Base-by-base conservation (phyloP, 2,113 vertebrate species). In the Mustelus asterias region DNA sequence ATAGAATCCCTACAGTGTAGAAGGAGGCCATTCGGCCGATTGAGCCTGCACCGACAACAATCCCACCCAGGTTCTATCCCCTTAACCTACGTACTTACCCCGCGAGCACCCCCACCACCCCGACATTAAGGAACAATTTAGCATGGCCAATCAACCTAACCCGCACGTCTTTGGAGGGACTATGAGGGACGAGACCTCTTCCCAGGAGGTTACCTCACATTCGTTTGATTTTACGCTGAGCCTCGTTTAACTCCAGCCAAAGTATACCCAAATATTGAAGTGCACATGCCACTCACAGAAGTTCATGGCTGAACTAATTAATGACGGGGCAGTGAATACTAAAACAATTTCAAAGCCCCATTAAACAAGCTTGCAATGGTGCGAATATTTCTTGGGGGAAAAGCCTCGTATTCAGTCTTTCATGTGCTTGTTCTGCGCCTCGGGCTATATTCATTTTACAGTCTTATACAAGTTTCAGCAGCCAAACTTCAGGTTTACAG, bases 381-480 rank as follows among this genome's bases (percentile, higher is more conserved):
- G 13, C 29, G 60, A 58, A 33, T 90, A 65, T 37, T 93, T 93
- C 89, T 65, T 20, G 63, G 60, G 65, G 37, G 4, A 90, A 90
- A 93, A 65, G 16, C 89, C 7, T 22, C 7, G 11, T n/a, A 20
- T 67, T 93, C n/a, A 22, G 33, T 65, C 60, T 93, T 93, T 93
- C 89, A 93, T 93, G 33, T 67, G 11, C 89, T 65, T 18, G 6
- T 93, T 24, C n/a, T 37, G 6, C 20, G 37, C 89, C 89, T 93
- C 89, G 37, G 89, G 89, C 60, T 3, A 37, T 65, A 93, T 93
- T 93, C n/a, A 37, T 93, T 37, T 83, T 67, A n/a, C 89, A 65
- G 89, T 37, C 89, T 22, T 37, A n/a, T 67, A 93, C 89, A 65
- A 37, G 33, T 93, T 37, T 93, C 60, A 93, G 89, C 60, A 93